Base-by-base conservation (phyloP, 2,797 vertebrate species). In the Myoxocephalus aenaeus region DNA sequence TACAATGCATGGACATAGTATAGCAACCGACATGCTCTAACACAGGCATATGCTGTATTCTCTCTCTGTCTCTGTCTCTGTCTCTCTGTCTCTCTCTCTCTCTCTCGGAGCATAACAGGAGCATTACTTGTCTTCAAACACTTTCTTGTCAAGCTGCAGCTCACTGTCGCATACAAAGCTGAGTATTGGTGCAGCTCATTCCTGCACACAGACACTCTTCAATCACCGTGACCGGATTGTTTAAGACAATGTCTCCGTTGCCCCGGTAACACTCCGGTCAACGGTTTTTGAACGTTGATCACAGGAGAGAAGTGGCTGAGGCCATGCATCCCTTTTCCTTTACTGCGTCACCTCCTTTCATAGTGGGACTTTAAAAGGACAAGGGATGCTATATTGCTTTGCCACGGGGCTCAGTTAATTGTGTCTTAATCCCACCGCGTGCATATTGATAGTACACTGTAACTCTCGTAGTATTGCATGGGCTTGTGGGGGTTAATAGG, bases 201-300 rank as follows among this genome's bases (percentile, higher is more conserved):
- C 84, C 66, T 74, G 40, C 66, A 72, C 75, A 81, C 58, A 75
- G 75, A 77, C 73, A 75, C 81, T 77, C 62, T 76, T 90, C 79
- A 86, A 81, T 88, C 86, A 82, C 83, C n/a, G 64, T 85, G 84
- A 92, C 40, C 6, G 81, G 82, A 83, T 88, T 86, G 79, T 90
- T 91, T 89, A 89, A 87, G 80, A 69, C 82, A 69, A 59, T 83
- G 63, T 82, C 64, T 73, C 62, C 18, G 90, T 91, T 89, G 82
- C 90, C 88, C 38, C 70, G 84, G 89, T 74, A 89, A 91, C 89
- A 34, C 38, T 15, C 27, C 32, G 68, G 77, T 81, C 59, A 83
- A 42, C 36, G 62, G 59, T 75, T 77, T 77, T 72, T 81, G 58
- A 71, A 80, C 40, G n/a, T 75, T 77, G 75, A 83, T 87, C 27